Evolutionary conservation across 2,888 invertebrate species (phyloP), one percentile per base, ranked within the genome.

Genomic region (Tuberolachnus salignus): DNA sequence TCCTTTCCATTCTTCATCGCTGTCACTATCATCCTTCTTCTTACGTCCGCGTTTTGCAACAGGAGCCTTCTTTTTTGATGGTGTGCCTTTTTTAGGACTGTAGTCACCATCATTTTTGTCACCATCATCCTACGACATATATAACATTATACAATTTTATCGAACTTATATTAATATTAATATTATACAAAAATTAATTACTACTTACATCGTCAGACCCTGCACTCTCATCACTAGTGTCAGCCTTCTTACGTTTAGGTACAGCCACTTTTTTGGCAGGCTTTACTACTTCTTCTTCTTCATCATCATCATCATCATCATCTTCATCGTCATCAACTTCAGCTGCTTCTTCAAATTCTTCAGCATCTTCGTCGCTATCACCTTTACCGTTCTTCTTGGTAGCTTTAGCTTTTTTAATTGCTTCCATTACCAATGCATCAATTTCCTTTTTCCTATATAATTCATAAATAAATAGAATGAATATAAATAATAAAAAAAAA

Each of bases 371-470:
- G 59, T 88, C 88, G 71, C 86, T 87, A 82, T 86, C 85, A 23
- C 82, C 82, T 63, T 87, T 87, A 67, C 86, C 86, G 19, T 81
- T 82, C 59, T 84, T 83, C 46, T 81, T 82, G 26, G 85, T 84
- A 51, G 86, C 86, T 81, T 87, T 85, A 82, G 86, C 86, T 81
- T 87, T 86, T 82, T 87, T 86, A 67, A 89, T 85, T 83, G 90
- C 91, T 82, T 93, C 92, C 92, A 95, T 93, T 10, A 96, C 93
- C 81, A 96, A 87, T 83, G 91, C 89, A 85, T 95, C 94, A n/a
- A 97, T 93, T 85, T 94, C 90, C 85, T 93, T 92, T 86, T 93
- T 95, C 84, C 94, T 92, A 67, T 86, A 84, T 6, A 61, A 63
- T 46, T n/a, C 73, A 21, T 0, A 61, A 46, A 49, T 3, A 34